phyloP scores from a whole-genome alignment of 2,113 vertebrate species.

The Heloderma charlesbogerti region DNA sequence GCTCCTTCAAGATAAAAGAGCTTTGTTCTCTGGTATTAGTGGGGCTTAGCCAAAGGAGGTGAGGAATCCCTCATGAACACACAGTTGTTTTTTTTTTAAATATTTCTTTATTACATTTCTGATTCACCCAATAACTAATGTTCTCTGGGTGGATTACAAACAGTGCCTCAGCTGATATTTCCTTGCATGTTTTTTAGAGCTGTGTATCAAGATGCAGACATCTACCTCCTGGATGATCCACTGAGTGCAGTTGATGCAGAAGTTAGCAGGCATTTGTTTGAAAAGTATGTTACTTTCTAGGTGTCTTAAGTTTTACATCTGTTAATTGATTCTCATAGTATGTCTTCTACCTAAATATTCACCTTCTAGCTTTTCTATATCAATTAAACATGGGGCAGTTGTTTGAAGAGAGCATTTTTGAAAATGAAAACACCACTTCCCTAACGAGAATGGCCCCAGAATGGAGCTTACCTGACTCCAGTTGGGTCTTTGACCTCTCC shows the following conservation, averaged over 20 bases:
- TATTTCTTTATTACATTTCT: no score
- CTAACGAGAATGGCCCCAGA: background rate
- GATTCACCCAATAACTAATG: no score
- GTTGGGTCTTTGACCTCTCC: no score
- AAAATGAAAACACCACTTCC: background rate
- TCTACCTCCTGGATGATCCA: conserved; percentile 95
- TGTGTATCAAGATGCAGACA: conserved; percentile 94
- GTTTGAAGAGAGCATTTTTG: background rate
- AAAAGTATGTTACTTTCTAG: conserved; percentile 83
- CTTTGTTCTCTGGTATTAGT: background rate
- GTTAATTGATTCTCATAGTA: background rate
- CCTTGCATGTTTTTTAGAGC: conserved; percentile 79
- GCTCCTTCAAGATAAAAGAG: background rate
- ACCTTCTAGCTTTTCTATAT: background rate
- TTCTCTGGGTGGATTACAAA: no score
- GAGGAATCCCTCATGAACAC: background rate
- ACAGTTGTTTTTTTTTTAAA: background rate
- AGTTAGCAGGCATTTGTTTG: conserved; percentile 92
- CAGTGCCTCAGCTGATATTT: background rate
- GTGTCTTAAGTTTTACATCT: background rate
- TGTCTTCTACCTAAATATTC: background rate
- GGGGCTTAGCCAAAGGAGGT: background rate
- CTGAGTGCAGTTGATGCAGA: conserved; percentile 95
- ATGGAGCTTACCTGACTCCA: background rate
- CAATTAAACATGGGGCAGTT: background rate